Evolutionary conservation across 2,888 invertebrate genomes (phyloP).

Genomic region (Hesperia comma): DNA sequence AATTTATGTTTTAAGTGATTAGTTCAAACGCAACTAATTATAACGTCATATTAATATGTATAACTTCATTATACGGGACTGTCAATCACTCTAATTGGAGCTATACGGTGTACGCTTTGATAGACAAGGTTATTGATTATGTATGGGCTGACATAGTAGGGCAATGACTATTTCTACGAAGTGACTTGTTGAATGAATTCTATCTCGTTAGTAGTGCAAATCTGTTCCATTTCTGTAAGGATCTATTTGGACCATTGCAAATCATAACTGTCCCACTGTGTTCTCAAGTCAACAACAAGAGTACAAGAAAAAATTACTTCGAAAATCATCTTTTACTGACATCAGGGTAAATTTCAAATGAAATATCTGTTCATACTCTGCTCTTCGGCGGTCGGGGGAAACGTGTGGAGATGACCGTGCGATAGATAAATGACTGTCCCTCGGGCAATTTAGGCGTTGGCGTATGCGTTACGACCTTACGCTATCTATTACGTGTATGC

Average conservation of each 20-base stretch:
- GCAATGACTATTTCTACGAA: neutral
- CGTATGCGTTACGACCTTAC: neutral
- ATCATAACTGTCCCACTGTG: too few species aligned
- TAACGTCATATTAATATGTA: conserved; percentile 2
- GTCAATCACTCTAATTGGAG: conserved; percentile 4
- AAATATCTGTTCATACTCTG: conserved; percentile 1
- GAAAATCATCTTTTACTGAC: too few species aligned
- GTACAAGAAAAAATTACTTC: too few species aligned
- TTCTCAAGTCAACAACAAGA: too few species aligned
- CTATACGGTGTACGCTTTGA: neutral
- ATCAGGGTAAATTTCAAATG: neutral
- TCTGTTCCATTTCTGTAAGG: too few species aligned
- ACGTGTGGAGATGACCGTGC: neutral
- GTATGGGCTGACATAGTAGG: neutral
- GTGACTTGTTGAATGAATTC: neutral
- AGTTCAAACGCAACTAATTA: neutral
- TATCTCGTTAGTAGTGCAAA: too few species aligned
- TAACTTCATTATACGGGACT: neutral
- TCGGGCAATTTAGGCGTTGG: conserved; percentile 10
- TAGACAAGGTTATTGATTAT: neutral
- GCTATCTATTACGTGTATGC: neutral
- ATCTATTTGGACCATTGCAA: too few species aligned
- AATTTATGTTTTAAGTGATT: neutral
- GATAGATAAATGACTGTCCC: conserved; percentile 7
- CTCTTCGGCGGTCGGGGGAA: neutral